phyloP scores from a whole-genome alignment of 2,797 vertebrate genomes.

The Lagodon rhomboides region DNA sequence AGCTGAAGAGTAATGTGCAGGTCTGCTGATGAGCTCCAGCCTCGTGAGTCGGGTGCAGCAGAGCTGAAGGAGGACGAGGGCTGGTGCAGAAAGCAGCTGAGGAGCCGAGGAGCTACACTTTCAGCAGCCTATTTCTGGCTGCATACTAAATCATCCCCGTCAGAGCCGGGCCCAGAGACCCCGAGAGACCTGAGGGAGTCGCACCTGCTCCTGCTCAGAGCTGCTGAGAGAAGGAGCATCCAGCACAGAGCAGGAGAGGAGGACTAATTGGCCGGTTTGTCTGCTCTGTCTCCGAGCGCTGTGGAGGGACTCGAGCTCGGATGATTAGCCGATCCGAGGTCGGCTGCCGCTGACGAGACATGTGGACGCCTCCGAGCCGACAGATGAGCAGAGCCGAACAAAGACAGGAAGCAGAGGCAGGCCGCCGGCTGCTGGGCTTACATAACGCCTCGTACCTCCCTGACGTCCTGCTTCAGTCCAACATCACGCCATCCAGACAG shows the following conservation, averaged over 20 bases:
- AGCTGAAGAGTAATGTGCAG: neutral
- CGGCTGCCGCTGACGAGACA: conserved; percentile 1
- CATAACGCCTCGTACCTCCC: conserved; percentile 26
- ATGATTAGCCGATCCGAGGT: conserved; percentile 22
- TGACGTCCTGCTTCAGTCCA: neutral
- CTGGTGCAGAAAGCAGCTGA: conserved; percentile 46
- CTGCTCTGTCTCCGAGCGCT: neutral
- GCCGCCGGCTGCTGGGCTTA: conserved; percentile 13
- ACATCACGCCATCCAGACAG: conserved; percentile 5
- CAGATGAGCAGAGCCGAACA: conserved; percentile 27
- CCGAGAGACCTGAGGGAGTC: conserved; percentile 30
- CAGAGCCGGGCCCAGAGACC: conserved; percentile 11
- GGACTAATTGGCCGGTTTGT: conserved; percentile 2
- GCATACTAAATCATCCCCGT: conserved; percentile 52
- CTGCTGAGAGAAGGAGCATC: conserved; percentile 3
- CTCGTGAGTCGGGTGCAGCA: neutral
- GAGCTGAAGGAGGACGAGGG: neutral
- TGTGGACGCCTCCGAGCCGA: conserved; percentile 24
- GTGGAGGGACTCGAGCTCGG: neutral
- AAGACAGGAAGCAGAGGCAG: conserved; percentile 28
- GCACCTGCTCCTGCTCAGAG: conserved; percentile 53
- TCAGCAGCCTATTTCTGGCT: conserved; percentile 59
- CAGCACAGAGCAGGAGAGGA: neutral
- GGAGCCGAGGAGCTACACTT: conserved; percentile 21
- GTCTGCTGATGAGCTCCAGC: conserved; percentile 1